phyloP scores from a whole-genome alignment of 2,888 invertebrate species.

The Gastrophysa polygoni region DNA sequence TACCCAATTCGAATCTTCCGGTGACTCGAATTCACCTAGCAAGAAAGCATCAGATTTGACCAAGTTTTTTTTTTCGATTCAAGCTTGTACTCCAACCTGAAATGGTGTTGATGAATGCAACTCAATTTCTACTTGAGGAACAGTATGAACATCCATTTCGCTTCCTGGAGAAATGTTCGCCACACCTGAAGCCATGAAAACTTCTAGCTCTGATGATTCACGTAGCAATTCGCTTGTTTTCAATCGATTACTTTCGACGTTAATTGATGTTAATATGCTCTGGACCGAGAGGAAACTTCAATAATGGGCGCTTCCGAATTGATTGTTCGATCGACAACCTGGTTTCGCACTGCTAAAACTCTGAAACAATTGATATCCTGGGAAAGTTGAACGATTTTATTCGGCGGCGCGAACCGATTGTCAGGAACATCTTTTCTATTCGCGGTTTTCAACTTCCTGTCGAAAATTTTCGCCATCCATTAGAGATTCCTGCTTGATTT shows the following conservation, averaged over 20 bases:
- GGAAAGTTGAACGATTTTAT: conserved; percentile 32
- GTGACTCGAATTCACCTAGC: too few relatives aligned
- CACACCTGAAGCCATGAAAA: background rate
- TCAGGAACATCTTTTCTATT: conserved; percentile 28
- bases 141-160: too few relatives aligned
- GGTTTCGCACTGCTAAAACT: conserved; percentile 40
- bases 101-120: too few relatives aligned
- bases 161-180: background rate
- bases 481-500: too few relatives aligned
- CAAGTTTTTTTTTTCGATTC: too few relatives aligned
- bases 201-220: background rate
- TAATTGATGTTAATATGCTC: conserved; percentile 26
- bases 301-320: conserved; percentile 41
- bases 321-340: conserved; percentile 42
- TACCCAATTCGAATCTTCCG: too few relatives aligned
- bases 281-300: conserved; percentile 26
- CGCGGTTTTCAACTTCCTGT: background rate
- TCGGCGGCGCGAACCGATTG: conserved; percentile 18
- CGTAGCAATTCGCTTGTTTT: background rate
- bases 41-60: too few relatives aligned
- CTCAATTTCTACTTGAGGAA: too few relatives aligned
- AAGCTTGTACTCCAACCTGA: too few relatives aligned
- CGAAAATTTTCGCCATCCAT: background rate
- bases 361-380: conserved; percentile 47
- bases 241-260: background rate